These are phyloP conservation scores for Astreopora myriophthalma DNA, from an alignment of 64 coral and sea anemone genomes.

Conservation along the genomic window DNA sequence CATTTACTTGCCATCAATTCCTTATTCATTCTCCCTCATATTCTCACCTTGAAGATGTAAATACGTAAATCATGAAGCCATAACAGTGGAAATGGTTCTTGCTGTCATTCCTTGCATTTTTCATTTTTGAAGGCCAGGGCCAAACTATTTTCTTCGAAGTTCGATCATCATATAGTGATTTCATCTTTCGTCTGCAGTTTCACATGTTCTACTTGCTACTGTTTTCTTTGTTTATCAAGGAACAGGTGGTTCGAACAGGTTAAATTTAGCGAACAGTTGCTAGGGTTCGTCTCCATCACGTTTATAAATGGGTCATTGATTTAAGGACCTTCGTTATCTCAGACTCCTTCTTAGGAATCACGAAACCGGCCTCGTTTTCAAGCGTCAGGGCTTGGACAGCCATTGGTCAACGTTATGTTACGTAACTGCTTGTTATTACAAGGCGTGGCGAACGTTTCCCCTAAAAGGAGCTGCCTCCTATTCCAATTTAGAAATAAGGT, in stretches of 20 bases:
- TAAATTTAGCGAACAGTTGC: not conserved
- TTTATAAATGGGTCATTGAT: constrained; percentile 15
- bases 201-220: not conserved
- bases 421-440: no score
- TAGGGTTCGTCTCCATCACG: not conserved
- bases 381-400: not conserved
- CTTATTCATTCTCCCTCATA: no score
- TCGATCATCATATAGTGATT: not conserved
- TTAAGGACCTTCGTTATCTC: not conserved
- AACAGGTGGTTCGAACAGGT: constrained; percentile 20
- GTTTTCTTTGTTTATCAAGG: not conserved
- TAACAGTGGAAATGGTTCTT: no score
- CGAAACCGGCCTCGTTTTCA: not conserved
- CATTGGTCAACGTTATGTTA: not conserved
- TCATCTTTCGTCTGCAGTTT: not conserved
- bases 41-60: no score
- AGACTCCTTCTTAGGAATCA: constrained; percentile 1
- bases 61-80: no score
- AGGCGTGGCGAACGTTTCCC: no score
- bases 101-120: no score
- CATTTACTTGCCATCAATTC: not conserved
- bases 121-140: no score
- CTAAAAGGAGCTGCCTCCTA: no score
- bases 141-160: not conserved
- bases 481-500: not conserved